These are phyloP conservation scores for Hippocampus abdominalis DNA, from an alignment of 2,113 vertebrate species.

Conservation along the genomic window DNA sequence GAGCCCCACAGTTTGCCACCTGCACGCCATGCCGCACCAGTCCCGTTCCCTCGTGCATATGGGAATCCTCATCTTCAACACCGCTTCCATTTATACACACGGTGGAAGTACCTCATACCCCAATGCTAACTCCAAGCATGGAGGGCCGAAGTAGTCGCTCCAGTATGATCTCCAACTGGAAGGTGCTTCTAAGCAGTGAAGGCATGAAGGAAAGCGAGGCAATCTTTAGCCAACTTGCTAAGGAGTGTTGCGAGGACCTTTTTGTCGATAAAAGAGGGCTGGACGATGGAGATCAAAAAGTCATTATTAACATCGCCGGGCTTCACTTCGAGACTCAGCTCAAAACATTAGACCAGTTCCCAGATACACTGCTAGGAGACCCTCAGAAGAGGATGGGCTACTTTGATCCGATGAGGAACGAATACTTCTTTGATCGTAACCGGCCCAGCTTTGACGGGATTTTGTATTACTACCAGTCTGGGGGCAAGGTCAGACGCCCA, in stretches of 20 bases:
- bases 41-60: constrained; percentile 39
- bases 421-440: constrained; percentile 96
- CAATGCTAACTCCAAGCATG: constrained; percentile 42
- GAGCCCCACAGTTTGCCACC: constrained; percentile 18
- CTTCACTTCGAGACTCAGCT: constrained; percentile 91
- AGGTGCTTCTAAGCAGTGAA: constrained; percentile 77
- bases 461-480: constrained; percentile 94
- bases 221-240: constrained; percentile 78
- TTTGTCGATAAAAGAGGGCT: constrained; percentile 74
- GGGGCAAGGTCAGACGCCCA: constrained; percentile 88
- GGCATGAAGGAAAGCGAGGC: constrained; percentile 76
- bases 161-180: constrained; percentile 85
- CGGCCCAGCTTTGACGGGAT: constrained; percentile 96
- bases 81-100: constrained; percentile 42
- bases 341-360: constrained; percentile 88
- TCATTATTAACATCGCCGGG: constrained; percentile 94
- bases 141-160: constrained; percentile 72
- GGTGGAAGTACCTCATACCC: constrained; percentile 49
- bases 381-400: constrained; percentile 85
- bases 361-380: constrained; percentile 88
- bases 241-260: constrained; percentile 79
- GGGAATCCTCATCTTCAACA: constrained; percentile 50
- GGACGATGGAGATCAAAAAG: constrained; percentile 84
- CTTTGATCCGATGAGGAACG: constrained; percentile 97
- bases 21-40: constrained; percentile 24